Conservation (phyloP, 2,797 vertebrate species). For the Scolopax bukidnonensis region DNA sequence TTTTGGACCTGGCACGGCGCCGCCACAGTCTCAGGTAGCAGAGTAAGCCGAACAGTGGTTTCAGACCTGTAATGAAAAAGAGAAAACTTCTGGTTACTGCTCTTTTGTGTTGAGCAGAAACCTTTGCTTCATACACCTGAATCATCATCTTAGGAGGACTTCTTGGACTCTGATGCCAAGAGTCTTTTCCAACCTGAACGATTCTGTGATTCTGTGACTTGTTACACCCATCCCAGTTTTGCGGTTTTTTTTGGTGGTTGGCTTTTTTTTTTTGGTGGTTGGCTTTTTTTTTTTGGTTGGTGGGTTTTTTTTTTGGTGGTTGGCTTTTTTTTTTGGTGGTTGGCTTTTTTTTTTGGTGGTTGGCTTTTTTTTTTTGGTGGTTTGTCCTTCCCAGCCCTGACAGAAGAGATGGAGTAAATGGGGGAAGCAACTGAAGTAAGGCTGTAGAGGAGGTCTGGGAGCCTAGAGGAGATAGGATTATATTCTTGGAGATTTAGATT, state of each 20-base stretch:
- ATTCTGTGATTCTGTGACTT: too few species aligned
- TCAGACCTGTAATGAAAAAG: background rate
- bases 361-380: too few species aligned
- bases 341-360: too few species aligned
- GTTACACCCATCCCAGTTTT: background rate
- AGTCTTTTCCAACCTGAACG: too few species aligned
- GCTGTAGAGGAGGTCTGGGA: background rate
- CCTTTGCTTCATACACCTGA: background rate
- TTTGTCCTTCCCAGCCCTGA: background rate
- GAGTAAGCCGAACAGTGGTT: background rate
- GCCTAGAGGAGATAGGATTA: rapidly evolving
- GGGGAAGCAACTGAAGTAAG: background rate
- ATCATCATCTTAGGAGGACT: background rate
- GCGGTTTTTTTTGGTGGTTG: background rate
- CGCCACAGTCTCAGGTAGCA: background rate
- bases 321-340: background rate
- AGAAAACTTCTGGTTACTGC: background rate
- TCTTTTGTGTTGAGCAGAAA: background rate
- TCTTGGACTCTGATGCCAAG: too few species aligned
- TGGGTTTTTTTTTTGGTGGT: too few species aligned
- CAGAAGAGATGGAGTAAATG: background rate
- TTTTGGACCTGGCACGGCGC: background rate
- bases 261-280: too few species aligned
- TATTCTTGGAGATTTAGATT: background rate
- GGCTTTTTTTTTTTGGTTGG: too few species aligned